These are phyloP conservation scores for Diorhabda elongata DNA, from an alignment of 1,140 invertebrate species.

Conservation along the genomic window DNA sequence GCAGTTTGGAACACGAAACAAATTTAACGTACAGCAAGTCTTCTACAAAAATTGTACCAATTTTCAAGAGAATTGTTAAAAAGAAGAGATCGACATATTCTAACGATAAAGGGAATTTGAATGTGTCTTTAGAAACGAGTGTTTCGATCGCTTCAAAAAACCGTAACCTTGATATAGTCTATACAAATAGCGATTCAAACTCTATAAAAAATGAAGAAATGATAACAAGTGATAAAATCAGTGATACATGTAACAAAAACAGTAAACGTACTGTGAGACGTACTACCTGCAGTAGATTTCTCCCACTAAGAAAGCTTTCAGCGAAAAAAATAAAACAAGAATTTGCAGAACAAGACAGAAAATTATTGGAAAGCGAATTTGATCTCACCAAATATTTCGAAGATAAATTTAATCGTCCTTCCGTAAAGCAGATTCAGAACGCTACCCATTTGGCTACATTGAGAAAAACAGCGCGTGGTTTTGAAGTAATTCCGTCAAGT, in stretches of 20 bases:
- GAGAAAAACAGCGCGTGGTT: constrained; percentile 32
- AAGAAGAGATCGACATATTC: not conserved
- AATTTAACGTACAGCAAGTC: not conserved
- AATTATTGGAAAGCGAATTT: constrained; percentile 29
- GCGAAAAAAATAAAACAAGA: constrained; percentile 34
- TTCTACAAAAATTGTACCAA: too few species aligned
- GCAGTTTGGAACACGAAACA: not conserved
- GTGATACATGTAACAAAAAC: too few species aligned
- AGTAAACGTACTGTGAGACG: too few species aligned
- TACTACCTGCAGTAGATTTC: not conserved
- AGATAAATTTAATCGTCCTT: constrained; percentile 37
- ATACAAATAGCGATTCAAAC: too few species aligned
- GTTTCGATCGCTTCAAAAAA: not conserved
- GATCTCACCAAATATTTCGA: constrained; percentile 30
- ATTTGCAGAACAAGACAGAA: constrained; percentile 35
- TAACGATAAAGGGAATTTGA: not conserved
- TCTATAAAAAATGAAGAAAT: too few species aligned
- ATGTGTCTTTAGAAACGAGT: not conserved
- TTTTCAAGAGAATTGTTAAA: not conserved
- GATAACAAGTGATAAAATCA: too few species aligned
- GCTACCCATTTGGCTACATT: constrained; percentile 30
- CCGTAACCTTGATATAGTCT: not conserved
- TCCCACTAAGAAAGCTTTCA: constrained; percentile 26
- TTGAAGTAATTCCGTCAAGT: constrained; percentile 27
- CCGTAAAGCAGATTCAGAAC: constrained; percentile 35